Percentiles rank a stretch among this genome's conserved stretches.
Evolutionary conservation across 2,113 vertebrate genomes (phyloP).

Genomic region (Pteropus alecto): DNA sequence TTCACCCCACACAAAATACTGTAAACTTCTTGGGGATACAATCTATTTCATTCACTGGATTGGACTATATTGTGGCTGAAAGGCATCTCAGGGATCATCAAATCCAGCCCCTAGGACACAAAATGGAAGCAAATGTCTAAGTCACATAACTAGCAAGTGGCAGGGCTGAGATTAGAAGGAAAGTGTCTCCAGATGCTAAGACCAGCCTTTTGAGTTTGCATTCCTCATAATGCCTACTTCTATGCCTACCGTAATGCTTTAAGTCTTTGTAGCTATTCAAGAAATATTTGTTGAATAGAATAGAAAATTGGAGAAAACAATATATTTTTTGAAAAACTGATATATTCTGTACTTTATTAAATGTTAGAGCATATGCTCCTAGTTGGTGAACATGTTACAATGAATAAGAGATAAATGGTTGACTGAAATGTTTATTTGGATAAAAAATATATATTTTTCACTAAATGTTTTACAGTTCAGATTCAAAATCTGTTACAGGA

Average conservation of each 20-base stretch:
- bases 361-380: not conserved
- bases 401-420: not conserved
- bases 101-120: not conserved
- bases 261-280: not conserved
- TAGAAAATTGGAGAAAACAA: not conserved
- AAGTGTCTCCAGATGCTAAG: not conserved
- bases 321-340: not conserved
- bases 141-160: not conserved
- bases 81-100: not conserved
- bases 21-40: not conserved
- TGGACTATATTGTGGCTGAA: not conserved
- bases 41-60: not conserved
- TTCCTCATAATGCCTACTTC: not conserved
- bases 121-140: not conserved
- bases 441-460: constrained; percentile 38
- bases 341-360: not conserved
- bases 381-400: not conserved
- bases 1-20: not conserved
- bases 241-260: not conserved
- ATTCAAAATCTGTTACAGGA: constrained; percentile 18
- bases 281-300: not conserved
- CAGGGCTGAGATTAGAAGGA: not conserved
- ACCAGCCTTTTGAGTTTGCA: not conserved
- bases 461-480: constrained; percentile 22
- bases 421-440: constrained; percentile 38